Evolutionary conservation across 2,888 invertebrate genomes (phyloP).

Genomic region (Empis stercorea): DNA sequence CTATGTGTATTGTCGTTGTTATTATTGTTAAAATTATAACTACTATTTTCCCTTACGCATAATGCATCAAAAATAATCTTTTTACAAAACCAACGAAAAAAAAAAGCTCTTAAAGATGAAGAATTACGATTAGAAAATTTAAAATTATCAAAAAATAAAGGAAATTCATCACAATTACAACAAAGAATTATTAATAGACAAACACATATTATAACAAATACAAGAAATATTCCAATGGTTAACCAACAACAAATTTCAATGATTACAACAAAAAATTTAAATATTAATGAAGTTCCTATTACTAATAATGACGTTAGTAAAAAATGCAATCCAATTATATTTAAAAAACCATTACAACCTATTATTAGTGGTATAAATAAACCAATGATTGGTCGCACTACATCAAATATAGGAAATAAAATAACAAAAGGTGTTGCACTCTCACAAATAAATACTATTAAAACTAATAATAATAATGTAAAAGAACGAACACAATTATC

Average conservation of each 20-base stretch:
- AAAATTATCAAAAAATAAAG: conserved; percentile 17
- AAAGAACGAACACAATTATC: too few relatives aligned
- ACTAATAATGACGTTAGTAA: neutral
- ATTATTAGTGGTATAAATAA: too few relatives aligned
- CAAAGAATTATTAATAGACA: conserved; percentile 8
- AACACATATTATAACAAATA: conserved; percentile 8
- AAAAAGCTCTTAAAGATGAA: conserved; percentile 29
- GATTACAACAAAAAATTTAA: neutral
- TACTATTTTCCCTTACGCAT: too few relatives aligned
- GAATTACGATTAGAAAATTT: conserved; percentile 28
- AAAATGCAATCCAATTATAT: too few relatives aligned
- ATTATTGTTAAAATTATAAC: too few relatives aligned
- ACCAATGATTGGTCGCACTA: too few relatives aligned
- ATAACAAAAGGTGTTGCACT: too few relatives aligned
- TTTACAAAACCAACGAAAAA: neutral
- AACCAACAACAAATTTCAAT: too few relatives aligned
- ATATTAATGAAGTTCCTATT: neutral
- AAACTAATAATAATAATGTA: too few relatives aligned
- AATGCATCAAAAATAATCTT: neutral
- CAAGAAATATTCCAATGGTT: conserved; percentile 1
- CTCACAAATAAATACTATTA: too few relatives aligned
- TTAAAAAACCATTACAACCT: too few relatives aligned
- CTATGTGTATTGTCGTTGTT: neutral
- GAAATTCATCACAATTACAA: conserved; percentile 10
- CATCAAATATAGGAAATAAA: too few relatives aligned